phyloP scores from a whole-genome alignment of 2,888 invertebrate species.

The Hecatera dysodea region DNA sequence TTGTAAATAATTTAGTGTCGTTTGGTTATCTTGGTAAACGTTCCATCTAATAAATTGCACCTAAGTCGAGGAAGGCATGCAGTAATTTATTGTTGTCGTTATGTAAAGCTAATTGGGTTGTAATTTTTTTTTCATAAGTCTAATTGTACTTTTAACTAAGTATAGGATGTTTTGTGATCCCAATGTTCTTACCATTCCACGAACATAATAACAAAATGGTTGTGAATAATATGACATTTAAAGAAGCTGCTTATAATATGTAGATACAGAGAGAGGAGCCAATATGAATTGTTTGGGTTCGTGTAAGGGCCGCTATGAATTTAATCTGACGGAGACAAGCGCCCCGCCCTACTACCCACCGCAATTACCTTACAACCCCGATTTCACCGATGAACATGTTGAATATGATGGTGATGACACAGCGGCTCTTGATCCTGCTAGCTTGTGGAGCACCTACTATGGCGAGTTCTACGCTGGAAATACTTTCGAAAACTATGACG shows the following conservation, averaged over 20 bases:
- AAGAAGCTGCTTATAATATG: constrained; percentile 41
- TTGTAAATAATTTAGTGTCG: constrained; percentile 35
- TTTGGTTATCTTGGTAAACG: constrained; percentile 20
- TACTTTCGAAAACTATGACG: constrained; percentile 74
- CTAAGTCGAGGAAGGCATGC: constrained; percentile 28
- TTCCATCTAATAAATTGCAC: constrained; percentile 6
- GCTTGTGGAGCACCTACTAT: constrained; percentile 71
- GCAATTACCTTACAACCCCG: constrained; percentile 86
- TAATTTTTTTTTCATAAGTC: constrained; percentile 15
- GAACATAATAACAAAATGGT: constrained; percentile 18
- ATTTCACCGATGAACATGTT: constrained; percentile 76
- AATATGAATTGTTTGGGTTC: constrained; percentile 85
- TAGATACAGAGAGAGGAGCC: constrained; percentile 55
- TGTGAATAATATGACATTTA: constrained; percentile 23
- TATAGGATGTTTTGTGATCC: background rate
- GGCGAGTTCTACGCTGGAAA: constrained; percentile 70
- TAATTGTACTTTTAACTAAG: background rate
- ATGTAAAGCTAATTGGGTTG: constrained; percentile 17
- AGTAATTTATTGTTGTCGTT: constrained; percentile 17
- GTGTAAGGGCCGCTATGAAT: constrained; percentile 74
- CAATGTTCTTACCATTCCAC: background rate
- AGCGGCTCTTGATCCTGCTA: constrained; percentile 60
- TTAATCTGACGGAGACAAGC: constrained; percentile 76
- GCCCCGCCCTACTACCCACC: constrained; percentile 80
- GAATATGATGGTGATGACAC: constrained; percentile 67